Evolutionary conservation across 2,113 vertebrate genomes (phyloP), one percentile per base, ranked within the genome.

Genomic region (Phalacrocorax pelagicus): DNA sequence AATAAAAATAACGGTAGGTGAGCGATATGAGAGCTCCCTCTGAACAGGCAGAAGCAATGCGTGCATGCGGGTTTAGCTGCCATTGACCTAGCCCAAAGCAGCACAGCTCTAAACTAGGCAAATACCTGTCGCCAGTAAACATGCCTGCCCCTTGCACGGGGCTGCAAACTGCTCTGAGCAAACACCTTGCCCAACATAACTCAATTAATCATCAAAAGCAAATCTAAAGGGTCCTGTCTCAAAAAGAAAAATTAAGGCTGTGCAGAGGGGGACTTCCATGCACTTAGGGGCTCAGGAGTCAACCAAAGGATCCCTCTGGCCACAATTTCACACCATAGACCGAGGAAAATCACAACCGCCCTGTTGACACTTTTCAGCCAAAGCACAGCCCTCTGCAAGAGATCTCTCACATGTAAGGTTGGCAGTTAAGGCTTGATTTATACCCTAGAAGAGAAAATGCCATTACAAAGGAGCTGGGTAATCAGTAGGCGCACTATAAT

Each of bases 161-260:
- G 63, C 58, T 73, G 55, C 58, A 83, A 54, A 52, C 63, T 32
- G 27, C 67, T 66, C 86, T 78, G 75, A 86, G 88, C 63, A 94
- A 95, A 94, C 72, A 96, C 32, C 59, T 95, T 92, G 62, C 86
- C 42, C 91, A 94, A 83, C 79, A 81, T 12, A 21, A 15, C 80
- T 54, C 34, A 11, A 38, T 92, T 77, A 96, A 88, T 86, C 59
- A 78, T 95, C 94, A 86, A 95, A 86, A 85, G 57, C 23, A 57
- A 34, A 86, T 24, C 55, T 54, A 49, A 40, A 42, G 27, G 42
- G 46, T 66, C 32, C 8, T 67, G 46, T 23, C 57, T 78, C 63
- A 77, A 26, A 73, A 11, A 67, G 32, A 44, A 30, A 54, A 69
- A 66, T 34, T 14, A 32, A 73, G 80, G 44, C 34, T 12, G 21